A percentile compares a stretch with the other conserved stretches of the same genome.
phyloP scores from a whole-genome alignment of 2,797 vertebrate genomes.

The Cyprinodon diabolis region DNA sequence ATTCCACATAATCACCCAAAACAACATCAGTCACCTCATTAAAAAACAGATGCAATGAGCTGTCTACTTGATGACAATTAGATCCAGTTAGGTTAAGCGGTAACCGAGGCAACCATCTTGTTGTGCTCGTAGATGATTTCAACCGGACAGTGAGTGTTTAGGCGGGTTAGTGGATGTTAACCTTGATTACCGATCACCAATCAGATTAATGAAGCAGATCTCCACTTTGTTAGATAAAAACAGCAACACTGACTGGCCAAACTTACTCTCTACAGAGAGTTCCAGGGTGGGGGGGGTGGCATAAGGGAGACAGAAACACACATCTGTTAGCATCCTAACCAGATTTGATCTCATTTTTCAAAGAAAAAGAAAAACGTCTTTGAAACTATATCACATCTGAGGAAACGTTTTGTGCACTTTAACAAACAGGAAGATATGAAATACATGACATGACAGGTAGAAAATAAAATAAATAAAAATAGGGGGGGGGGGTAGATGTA shows the following conservation, averaged over 20 bases:
- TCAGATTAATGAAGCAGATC: constrained; percentile 72
- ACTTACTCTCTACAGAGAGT: constrained; percentile 99
- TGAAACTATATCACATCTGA: constrained; percentile 10
- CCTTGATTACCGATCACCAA: constrained; percentile 27
- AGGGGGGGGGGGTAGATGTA: constrained; percentile 9
- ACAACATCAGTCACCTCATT: constrained; percentile 15
- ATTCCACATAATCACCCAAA: constrained; percentile 21
- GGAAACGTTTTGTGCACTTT: constrained; percentile 29
- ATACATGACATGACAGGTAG: constrained; percentile 13
- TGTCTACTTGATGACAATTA: constrained; percentile 3
- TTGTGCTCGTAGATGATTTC: constrained; percentile 39
- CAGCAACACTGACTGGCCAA: constrained; percentile 71
- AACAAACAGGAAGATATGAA: constrained; percentile 22
- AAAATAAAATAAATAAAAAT: constrained; percentile 1
- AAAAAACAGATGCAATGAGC: constrained; percentile 19
- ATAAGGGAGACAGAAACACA: constrained; percentile 90
- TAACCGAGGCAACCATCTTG: constrained; percentile 20
- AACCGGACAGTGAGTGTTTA: constrained; percentile 16
- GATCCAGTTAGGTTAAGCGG: constrained; percentile 17
- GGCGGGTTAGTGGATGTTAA: constrained; percentile 66
- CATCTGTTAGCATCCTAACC: constrained; percentile 87
- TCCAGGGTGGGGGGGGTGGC: constrained; percentile 88
- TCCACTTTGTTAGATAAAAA: constrained; percentile 68
- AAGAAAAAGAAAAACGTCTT: constrained; percentile 2
- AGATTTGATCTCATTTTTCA: constrained; percentile 12